Evolutionary conservation across 2,113 vertebrate genomes (phyloP), one percentile per base, ranked within the genome.

Genomic region (Onychorhynchus coronatus): DNA sequence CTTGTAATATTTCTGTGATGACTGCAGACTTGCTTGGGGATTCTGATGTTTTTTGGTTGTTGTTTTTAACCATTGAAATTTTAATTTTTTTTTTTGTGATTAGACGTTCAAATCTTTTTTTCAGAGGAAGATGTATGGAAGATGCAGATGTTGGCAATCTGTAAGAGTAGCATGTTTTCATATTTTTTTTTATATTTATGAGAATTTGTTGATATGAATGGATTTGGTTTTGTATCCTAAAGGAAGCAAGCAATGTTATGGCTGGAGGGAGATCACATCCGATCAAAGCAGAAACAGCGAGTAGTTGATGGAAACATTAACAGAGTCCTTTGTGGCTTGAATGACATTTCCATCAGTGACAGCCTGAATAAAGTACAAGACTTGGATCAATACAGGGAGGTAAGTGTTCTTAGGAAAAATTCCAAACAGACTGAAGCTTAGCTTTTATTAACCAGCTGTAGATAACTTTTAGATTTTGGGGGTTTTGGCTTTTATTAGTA

Each of bases 231-330:
- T 75, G 14, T 93, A 23, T 89, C 96, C 83, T 85, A 71, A 98
- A 99, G 99, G 97, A 99, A 99, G 82, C 99, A 99, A 96, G 85
- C 98, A 2, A 95, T 96, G 9, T 91, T 99, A 61, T 99, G 99
- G 99, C 91, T 98, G 74, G 98, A 99, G 88, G 99, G 99, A 63
- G 99, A 99, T 85, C 93, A 98, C 72, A 98, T 98, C 65, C 98
- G 95, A 68, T 98, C 98, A 30, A 98, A 99, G 95, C 97, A 97
- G 96, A 99, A 98, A 91, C 97, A 97, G 18, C 94, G 59, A 80
- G 89, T 89, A 37, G 81, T 89, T 72, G 98, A 98, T 75, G 98
- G 97, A 83, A 97, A 90, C 14, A 92, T 98, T 77, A 97, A 98
- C 71, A 98, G 97, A 90, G 98, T 99, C 93, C 98, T 99, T 90